Base-by-base conservation (phyloP, 2,113 vertebrate species). In the Ondatra zibethicus region DNA sequence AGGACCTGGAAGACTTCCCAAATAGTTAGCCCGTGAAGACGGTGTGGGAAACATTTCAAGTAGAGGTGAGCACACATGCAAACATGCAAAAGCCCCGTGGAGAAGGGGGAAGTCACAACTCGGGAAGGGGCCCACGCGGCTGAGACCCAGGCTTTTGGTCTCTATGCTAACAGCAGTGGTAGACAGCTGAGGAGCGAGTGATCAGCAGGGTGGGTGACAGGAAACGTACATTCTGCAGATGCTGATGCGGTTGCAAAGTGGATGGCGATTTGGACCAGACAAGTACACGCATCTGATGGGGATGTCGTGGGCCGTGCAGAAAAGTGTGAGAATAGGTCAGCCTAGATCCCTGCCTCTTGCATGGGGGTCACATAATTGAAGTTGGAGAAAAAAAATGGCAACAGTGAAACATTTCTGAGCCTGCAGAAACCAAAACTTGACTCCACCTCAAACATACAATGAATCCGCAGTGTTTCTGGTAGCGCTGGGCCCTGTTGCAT, bases 171-270 rank as follows among this genome's bases (percentile, higher is more conserved):
- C 10, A 80, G 29, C 50, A 61, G 17, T 5, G 13, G 39, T 31
- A 55, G 81, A 47, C 0, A 8, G 36, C 9, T 27, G 16, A 72
- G 29, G 63, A 45, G 14, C n/a, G 3, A 42, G 47, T 13, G 63
- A 72, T 1, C 2, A 4, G 13, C 21, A 17, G n/a, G 65, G 81
- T 2, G 7, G 21, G 10, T n/a, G 66, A 42, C 66, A 70, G 39
- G 17, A 89, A 39, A n/a, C 21, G 42, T 88, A 80, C 63, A 33
- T 84, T 77, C 86, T 58, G 72, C 47, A 95, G 66, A 33, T 47
- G 75, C 33, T 31, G 58, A 5, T 31, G 16, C 61, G 25, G 52
- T 42, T 88, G 4, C 39, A 78, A 11, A 75, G 29, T 5, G 23
- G 25, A 86, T 31, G 58, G 47, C 0, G 1, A 25, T 85, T 88